Evolutionary conservation across 2,888 invertebrate genomes (phyloP).

Genomic region (Amphipoea lucens): DNA sequence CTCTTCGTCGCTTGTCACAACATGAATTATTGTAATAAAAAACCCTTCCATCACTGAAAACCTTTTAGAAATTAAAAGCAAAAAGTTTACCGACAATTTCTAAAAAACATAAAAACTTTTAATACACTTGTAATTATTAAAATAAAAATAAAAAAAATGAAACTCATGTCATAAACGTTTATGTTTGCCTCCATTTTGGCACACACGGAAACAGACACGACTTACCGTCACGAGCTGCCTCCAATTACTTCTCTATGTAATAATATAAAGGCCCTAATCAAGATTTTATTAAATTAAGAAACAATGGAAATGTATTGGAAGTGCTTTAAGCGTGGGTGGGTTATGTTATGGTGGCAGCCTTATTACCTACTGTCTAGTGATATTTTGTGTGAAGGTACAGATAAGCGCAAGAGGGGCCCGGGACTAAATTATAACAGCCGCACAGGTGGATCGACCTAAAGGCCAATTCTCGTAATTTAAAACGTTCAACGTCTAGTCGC

Average conservation of each 20-base stretch:
- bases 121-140: conserved; percentile 13
- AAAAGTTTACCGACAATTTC: not conserved
- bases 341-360: conserved; percentile 39
- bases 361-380: too few relatives aligned
- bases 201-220: conserved; percentile 51
- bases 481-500: too few relatives aligned
- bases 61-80: not conserved
- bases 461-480: too few relatives aligned
- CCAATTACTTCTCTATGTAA: conserved; percentile 39
- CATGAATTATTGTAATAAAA: not conserved
- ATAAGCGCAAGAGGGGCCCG: too few relatives aligned
- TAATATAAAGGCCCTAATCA: conserved; percentile 23
- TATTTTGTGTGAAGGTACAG: too few relatives aligned
- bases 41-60: not conserved
- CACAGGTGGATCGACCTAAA: too few relatives aligned
- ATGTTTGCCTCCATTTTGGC: conserved; percentile 43
- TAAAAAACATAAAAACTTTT: conserved; percentile 7
- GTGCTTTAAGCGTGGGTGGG: too few relatives aligned
- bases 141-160: conserved; percentile 44
- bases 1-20: not conserved
- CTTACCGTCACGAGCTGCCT: conserved; percentile 25
- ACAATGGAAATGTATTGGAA: conserved; percentile 56
- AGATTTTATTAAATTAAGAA: conserved; percentile 55
- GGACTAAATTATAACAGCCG: too few relatives aligned
- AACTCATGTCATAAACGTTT: conserved; percentile 47